These are phyloP conservation scores for Typhlichthys subterraneus DNA, from an alignment of 2,797 vertebrate species.

Conservation along the genomic window DNA sequence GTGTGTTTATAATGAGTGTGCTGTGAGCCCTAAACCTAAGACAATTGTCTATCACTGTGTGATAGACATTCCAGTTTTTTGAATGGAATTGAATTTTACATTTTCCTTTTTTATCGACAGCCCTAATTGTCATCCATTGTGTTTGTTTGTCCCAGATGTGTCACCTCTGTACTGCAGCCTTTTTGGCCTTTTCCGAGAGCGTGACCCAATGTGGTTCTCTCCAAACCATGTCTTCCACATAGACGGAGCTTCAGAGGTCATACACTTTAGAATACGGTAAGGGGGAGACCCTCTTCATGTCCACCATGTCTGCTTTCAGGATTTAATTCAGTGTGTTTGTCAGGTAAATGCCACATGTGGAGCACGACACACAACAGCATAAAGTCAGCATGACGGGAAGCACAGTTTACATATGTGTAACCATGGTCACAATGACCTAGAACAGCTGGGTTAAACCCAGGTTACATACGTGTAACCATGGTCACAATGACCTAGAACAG, in stretches of 20 bases:
- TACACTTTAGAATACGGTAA: conserved; percentile 88
- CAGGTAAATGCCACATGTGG: too few relatives aligned
- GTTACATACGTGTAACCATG: too few relatives aligned
- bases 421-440: too few relatives aligned
- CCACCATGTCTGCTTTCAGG: neutral
- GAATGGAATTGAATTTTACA: neutral
- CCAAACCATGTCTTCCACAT: conserved; percentile 90
- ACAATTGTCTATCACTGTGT: too few relatives aligned
- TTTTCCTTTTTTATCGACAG: neutral
- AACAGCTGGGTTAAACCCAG: too few relatives aligned
- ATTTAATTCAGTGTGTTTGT: neutral
- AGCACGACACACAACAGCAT: too few relatives aligned
- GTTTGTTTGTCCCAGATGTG: conserved; percentile 75
- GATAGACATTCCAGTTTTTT: neutral
- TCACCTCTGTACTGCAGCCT: conserved; percentile 88
- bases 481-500: too few relatives aligned
- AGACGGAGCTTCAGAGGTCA: conserved; percentile 79
- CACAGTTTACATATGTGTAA: too few relatives aligned
- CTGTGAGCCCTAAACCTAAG: too few relatives aligned
- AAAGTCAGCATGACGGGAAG: too few relatives aligned
- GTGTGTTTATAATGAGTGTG: too few relatives aligned
- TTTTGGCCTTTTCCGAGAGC: conserved; percentile 88
- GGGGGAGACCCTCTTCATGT: neutral
- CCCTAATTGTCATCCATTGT: neutral
- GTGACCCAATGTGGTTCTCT: conserved; percentile 87